Evolutionary conservation across 2,888 invertebrate genomes (phyloP).

Genomic region (Cheilosia impressa): DNA sequence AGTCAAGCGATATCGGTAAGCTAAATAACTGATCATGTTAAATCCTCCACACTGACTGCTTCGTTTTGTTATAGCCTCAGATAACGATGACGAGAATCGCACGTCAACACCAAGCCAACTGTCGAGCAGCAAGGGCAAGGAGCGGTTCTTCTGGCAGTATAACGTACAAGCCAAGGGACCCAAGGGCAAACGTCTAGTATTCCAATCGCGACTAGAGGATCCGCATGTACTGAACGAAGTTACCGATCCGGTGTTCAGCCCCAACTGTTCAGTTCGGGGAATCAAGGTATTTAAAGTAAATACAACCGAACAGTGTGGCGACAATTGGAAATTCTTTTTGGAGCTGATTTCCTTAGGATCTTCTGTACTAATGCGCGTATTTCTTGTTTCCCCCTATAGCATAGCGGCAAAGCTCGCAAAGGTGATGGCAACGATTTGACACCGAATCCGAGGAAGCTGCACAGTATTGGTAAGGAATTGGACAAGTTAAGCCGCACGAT

Average conservation of each 20-base stretch:
- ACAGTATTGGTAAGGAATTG: conserved; percentile 95
- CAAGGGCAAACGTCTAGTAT: conserved; percentile 94
- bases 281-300: conserved; percentile 88
- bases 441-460: conserved; percentile 96
- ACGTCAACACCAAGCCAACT: conserved; percentile 80
- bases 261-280: conserved; percentile 94
- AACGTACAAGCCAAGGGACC: conserved; percentile 99
- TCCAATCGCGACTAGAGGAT: conserved; percentile 94
- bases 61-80: conserved; percentile 77
- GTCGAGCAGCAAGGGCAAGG: conserved; percentile 86
- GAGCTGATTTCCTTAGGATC: conserved; percentile 30
- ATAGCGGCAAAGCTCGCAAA: conserved; percentile 94
- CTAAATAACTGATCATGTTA: conserved; percentile 36
- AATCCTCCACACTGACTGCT: not conserved
- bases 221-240: conserved; percentile 95
- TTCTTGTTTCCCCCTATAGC: conserved; percentile 77
- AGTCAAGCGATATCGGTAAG: conserved; percentile 90
- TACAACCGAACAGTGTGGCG: conserved; percentile 74
- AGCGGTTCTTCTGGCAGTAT: conserved; percentile 98
- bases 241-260: conserved; percentile 98
- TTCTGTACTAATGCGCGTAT: conserved; percentile 22
- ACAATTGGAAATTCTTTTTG: conserved; percentile 41
- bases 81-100: conserved; percentile 81
- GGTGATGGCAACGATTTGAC: conserved; percentile 99
- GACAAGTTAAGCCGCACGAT: conserved; percentile 95